Evolutionary conservation across 2,888 invertebrate genomes (phyloP).

Genomic region (Mycogona germanica): DNA sequence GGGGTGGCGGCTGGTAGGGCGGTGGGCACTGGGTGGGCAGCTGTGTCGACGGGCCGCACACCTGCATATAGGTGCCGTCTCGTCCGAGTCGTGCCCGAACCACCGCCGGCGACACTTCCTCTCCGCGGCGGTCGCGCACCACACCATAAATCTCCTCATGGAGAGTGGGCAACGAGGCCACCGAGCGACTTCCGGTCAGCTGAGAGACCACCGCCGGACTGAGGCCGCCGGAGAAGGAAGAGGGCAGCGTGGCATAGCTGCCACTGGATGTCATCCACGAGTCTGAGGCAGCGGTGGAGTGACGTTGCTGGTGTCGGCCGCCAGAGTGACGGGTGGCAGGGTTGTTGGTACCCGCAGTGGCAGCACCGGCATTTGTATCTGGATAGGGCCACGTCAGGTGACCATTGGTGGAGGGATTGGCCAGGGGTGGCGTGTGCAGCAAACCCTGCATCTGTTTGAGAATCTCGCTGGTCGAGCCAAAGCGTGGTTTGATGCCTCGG

Average conservation of each 20-base stretch:
- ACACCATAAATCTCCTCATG: conserved; percentile 15
- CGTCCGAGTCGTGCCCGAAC: neutral
- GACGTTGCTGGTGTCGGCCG: neutral
- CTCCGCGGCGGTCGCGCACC: neutral
- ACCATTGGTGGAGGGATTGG: conserved; percentile 24
- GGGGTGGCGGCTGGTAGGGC: conserved; percentile 13
- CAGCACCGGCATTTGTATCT: too few species aligned
- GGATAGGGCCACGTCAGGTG: conserved; percentile 50
- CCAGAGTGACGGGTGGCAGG: too few species aligned
- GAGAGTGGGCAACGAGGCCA: neutral
- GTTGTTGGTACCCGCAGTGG: too few species aligned
- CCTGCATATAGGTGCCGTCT: neutral
- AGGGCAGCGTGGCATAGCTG: too few species aligned
- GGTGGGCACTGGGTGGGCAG: neutral
- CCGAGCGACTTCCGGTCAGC: neutral
- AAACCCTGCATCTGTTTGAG: conserved; percentile 68
- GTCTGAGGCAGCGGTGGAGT: neutral
- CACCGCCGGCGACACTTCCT: too few species aligned
- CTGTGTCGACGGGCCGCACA: neutral
- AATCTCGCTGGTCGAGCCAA: conserved; percentile 63
- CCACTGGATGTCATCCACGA: neutral
- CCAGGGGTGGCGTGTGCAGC: conserved; percentile 37
- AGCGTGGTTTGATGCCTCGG: conserved; percentile 74
- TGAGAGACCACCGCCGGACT: neutral
- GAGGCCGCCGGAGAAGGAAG: too few species aligned